Percentiles rank a stretch among this genome's conserved stretches.
phyloP scores from a whole-genome alignment of 1,140 invertebrate species.

The Aleiodes sp. region DNA sequence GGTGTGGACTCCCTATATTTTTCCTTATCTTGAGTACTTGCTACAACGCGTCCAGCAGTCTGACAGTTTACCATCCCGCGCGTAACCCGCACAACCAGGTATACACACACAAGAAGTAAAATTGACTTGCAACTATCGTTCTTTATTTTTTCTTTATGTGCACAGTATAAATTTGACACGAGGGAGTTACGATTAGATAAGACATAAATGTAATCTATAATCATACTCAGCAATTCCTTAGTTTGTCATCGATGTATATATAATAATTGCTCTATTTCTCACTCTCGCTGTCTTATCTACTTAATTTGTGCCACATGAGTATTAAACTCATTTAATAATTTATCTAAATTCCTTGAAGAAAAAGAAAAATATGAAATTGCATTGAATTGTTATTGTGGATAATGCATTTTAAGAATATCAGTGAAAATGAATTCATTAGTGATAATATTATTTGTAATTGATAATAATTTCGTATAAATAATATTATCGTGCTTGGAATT shows the following conservation, averaged over 20 bases:
- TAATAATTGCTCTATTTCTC: not conserved
- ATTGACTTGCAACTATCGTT: conserved; percentile 15
- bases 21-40: not conserved
- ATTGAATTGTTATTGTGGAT: too few relatives aligned
- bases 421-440: too few relatives aligned
- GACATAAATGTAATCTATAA: not conserved
- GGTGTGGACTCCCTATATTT: not conserved
- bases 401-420: too few relatives aligned
- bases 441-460: too few relatives aligned
- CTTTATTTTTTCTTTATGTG: too few relatives aligned
- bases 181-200: conserved; percentile 4
- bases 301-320: too few relatives aligned
- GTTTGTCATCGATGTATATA: not conserved
- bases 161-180: not conserved
- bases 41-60: conserved; percentile 9
- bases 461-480: too few relatives aligned
- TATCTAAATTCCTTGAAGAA: too few relatives aligned
- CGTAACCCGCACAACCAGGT: conserved; percentile 1
- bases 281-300: too few relatives aligned
- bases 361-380: too few relatives aligned
- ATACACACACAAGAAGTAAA: not conserved
- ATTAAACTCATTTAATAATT: too few relatives aligned
- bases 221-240: not conserved
- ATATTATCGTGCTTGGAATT: too few relatives aligned
- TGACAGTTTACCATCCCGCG: not conserved